These are phyloP conservation scores for Jacana jacana DNA, from an alignment of 2,113 vertebrate species.

Conservation along the genomic window DNA sequence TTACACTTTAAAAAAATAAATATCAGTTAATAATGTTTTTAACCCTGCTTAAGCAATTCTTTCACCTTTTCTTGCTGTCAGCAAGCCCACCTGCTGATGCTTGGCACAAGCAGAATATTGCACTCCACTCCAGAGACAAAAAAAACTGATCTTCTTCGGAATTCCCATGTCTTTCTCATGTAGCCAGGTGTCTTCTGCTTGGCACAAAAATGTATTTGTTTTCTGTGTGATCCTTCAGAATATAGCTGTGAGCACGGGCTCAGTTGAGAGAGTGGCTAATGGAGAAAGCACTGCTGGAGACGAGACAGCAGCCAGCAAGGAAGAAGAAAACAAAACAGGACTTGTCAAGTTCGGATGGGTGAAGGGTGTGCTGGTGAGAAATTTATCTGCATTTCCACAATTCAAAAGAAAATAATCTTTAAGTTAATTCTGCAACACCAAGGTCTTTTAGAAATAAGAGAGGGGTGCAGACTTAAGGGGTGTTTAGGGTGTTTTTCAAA, in stretches of 20 bases:
- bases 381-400: background rate
- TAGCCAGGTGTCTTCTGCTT: background rate
- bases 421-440: background rate
- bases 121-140: background rate
- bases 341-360: slow-evolving; percentile 96
- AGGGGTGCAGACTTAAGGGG: background rate
- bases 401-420: background rate
- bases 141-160: background rate
- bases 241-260: slow-evolving; percentile 72
- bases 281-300: slow-evolving; percentile 78
- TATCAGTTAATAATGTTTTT: background rate
- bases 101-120: background rate
- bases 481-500: background rate
- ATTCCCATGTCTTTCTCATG: background rate
- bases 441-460: background rate
- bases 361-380: slow-evolving; percentile 96
- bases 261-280: slow-evolving; percentile 74
- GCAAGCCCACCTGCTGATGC: background rate
- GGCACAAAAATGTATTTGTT: background rate
- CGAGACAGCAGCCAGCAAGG: slow-evolving; percentile 77
- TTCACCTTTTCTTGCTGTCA: background rate
- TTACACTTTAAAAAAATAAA: background rate
- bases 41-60: background rate
- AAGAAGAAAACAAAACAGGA: slow-evolving; percentile 70
- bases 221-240: slow-evolving; percentile 74